Evolutionary conservation across 2,113 vertebrate species (phyloP).

Genomic region (Pitta sordida): DNA sequence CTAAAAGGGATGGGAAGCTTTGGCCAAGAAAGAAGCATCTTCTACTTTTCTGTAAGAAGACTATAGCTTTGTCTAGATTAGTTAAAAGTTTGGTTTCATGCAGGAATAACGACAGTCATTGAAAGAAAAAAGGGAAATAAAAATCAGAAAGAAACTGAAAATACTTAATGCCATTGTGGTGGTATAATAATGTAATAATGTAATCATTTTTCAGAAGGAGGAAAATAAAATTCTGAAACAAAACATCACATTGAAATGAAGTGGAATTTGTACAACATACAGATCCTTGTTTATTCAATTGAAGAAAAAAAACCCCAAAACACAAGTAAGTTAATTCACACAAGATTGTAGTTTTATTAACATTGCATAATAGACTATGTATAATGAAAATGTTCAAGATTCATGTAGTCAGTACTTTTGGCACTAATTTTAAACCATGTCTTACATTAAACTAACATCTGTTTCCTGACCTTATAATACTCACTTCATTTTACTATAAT

Average conservation of each 20-base stretch:
- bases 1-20: not conserved
- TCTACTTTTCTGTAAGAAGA: not conserved
- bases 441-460: constrained; percentile 50
- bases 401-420: not conserved
- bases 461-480: constrained; percentile 46
- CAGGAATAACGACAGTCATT: not conserved
- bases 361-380: not conserved
- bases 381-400: not conserved
- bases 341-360: not conserved
- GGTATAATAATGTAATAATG: not conserved
- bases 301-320: constrained; percentile 3
- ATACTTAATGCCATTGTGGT: not conserved
- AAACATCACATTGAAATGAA: not conserved
- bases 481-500: constrained; percentile 14
- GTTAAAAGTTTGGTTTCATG: not conserved
- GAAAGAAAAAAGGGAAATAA: not conserved
- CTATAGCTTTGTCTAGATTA: not conserved
- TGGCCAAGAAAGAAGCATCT: not conserved
- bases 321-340: not conserved
- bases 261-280: not conserved
- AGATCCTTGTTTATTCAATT: not conserved
- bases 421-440: not conserved
- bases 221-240: not conserved
- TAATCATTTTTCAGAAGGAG: not conserved
- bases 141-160: not conserved